Conservation (phyloP, 2,888 invertebrate genomes). For the Pyrocoelia pectoralis region DNA sequence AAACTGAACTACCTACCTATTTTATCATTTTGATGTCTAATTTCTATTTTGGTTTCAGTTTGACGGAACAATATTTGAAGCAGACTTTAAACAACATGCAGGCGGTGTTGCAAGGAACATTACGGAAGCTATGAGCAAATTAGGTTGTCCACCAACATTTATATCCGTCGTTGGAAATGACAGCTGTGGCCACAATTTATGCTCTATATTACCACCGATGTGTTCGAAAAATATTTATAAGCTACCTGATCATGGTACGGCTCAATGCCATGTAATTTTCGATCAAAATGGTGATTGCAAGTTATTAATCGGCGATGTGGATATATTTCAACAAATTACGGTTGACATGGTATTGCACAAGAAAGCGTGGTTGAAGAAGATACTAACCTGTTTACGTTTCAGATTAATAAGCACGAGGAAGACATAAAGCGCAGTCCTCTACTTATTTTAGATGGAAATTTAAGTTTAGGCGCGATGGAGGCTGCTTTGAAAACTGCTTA, state of each 20-base stretch:
- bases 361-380: neutral
- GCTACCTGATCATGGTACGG: conserved; percentile 63
- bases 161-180: conserved; percentile 84
- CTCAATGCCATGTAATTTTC: conserved; percentile 80
- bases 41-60: conserved; percentile 64
- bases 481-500: conserved; percentile 69
- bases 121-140: conserved; percentile 82
- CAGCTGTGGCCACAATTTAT: conserved; percentile 59
- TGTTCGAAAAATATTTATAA: conserved; percentile 52
- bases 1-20: no score
- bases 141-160: conserved; percentile 71
- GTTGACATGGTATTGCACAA: conserved; percentile 65
- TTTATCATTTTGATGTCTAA: neutral
- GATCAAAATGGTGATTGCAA: conserved; percentile 79
- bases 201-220: conserved; percentile 53
- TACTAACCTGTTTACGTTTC: conserved; percentile 39
- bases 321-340: conserved; percentile 75
- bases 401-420: conserved; percentile 69
- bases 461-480: conserved; percentile 72
- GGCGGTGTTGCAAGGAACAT: conserved; percentile 96
- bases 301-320: conserved; percentile 86
- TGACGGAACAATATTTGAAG: conserved; percentile 81
- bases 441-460: conserved; percentile 86
- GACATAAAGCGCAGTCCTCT: conserved; percentile 72
- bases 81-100: conserved; percentile 69